Evolutionary conservation across 1,140 invertebrate genomes (phyloP).

Genomic region (Drosophila tropicalis): DNA sequence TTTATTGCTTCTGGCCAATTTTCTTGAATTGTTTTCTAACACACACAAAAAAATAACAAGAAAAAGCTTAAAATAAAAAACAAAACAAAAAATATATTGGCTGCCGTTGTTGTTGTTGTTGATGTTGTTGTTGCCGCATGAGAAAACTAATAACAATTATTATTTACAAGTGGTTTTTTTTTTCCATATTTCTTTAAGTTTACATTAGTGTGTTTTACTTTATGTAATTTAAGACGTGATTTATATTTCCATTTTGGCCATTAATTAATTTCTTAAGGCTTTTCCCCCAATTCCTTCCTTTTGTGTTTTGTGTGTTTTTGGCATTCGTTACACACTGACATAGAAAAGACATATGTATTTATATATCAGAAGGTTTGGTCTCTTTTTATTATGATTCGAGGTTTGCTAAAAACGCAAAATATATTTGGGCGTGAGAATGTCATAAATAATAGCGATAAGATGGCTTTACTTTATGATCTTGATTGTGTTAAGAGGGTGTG

Average conservation of each 20-base stretch:
- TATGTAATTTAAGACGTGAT: slow-evolving; percentile 65
- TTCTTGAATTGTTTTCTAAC: slow-evolving; percentile 45
- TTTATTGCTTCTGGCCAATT: slow-evolving; percentile 40
- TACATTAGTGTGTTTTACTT: slow-evolving; percentile 30
- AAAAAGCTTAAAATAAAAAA: too few relatives aligned
- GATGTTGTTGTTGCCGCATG: slow-evolving; percentile 62
- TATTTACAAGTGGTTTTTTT: slow-evolving; percentile 35
- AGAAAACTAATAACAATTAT: slow-evolving; percentile 65
- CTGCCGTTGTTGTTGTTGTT: slow-evolving; percentile 42
- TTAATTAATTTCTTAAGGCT: slow-evolving; percentile 55
- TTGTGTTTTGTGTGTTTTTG: slow-evolving; percentile 14
- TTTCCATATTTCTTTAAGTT: slow-evolving; percentile 31
- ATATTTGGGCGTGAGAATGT: slow-evolving; percentile 11
- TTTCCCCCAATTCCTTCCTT: slow-evolving; percentile 33
- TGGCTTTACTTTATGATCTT: slow-evolving; percentile 28
- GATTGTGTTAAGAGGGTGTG: background rate
- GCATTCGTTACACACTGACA: slow-evolving; percentile 31
- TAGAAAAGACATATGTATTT: slow-evolving; percentile 27
- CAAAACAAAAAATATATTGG: background rate
- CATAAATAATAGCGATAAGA: slow-evolving; percentile 41
- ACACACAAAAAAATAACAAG: slow-evolving; percentile 42
- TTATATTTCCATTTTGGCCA: slow-evolving; percentile 37
- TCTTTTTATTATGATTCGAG: slow-evolving; percentile 29
- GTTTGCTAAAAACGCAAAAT: too few relatives aligned
- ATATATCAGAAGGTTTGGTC: slow-evolving; percentile 5